phyloP scores from a whole-genome alignment of 2,888 invertebrate genomes.

The Cerceris ruficornis region DNA sequence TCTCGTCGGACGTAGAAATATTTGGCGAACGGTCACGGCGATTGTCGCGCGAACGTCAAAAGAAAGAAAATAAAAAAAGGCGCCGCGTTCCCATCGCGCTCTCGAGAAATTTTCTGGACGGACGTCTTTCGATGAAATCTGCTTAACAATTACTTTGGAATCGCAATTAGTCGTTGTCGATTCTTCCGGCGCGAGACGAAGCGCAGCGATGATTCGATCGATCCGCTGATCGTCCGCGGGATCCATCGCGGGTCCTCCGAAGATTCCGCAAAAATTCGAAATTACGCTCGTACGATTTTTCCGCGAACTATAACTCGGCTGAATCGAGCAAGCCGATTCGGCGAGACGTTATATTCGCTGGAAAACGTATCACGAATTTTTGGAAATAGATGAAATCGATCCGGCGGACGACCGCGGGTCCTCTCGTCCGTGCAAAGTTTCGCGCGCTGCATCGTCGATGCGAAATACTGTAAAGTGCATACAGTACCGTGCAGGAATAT shows the following conservation, averaged over 20 bases:
- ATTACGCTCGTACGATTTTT: background rate
- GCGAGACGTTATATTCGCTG: background rate
- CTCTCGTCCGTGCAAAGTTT: background rate
- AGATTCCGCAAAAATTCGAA: background rate
- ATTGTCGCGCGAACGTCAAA: background rate
- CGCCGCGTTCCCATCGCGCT: conserved; percentile 18
- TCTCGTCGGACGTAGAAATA: too few species aligned
- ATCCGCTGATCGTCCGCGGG: conserved; percentile 9
- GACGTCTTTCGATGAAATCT: conserved; percentile 56
- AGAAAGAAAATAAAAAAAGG: background rate
- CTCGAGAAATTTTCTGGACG: conserved; percentile 53
- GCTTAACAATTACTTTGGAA: conserved; percentile 35
- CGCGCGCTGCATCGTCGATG: conserved; percentile 12
- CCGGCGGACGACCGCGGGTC: conserved; percentile 10
- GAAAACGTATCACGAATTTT: background rate
- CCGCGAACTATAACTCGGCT: conserved; percentile 4
- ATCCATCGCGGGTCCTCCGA: conserved; percentile 1
- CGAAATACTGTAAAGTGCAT: conserved; percentile 45
- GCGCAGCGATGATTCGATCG: background rate
- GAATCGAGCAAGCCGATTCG: background rate
- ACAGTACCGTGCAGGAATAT: conserved; percentile 26
- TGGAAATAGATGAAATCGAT: conserved; percentile 8
- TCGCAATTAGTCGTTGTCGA: conserved; percentile 22
- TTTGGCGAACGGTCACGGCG: too few species aligned
- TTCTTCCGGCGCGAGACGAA: background rate